These are phyloP conservation scores for Flexamia atlantica DNA, from an alignment of 2,888 invertebrate species.

Conservation along the genomic window DNA sequence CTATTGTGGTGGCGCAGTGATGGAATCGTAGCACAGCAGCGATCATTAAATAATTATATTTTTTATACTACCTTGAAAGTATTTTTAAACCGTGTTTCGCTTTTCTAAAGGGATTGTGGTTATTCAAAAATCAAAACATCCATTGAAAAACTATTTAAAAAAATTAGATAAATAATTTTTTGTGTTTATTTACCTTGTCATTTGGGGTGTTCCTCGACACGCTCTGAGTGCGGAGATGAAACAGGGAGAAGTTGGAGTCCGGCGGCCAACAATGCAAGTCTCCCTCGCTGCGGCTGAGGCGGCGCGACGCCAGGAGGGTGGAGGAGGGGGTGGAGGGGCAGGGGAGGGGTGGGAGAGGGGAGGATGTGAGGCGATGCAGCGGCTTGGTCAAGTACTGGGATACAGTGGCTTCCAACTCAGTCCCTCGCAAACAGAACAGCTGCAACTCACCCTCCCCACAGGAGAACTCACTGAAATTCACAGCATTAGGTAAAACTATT, in stretches of 20 bases:
- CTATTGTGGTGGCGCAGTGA: too few relatives aligned
- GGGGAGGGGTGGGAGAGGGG: constrained; percentile 67
- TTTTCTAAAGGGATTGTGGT: too few relatives aligned
- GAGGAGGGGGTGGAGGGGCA: constrained; percentile 35
- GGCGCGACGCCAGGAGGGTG: constrained; percentile 70
- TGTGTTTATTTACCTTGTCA: constrained; percentile 37
- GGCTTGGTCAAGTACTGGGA: constrained; percentile 64
- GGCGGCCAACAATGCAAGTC: constrained; percentile 72
- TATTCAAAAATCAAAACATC: too few relatives aligned
- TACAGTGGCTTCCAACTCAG: constrained; percentile 75
- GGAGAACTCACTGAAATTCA: constrained; percentile 76
- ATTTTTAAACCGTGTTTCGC: too few relatives aligned
- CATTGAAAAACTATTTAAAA: too few relatives aligned
- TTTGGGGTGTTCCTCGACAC: constrained; percentile 45
- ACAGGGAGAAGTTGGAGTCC: constrained; percentile 46
- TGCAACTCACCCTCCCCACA: constrained; percentile 77
- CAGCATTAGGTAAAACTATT: too few relatives aligned
- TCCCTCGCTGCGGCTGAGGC: constrained; percentile 77
- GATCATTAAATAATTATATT: too few relatives aligned
- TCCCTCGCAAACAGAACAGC: constrained; percentile 76
- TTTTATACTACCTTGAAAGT: too few relatives aligned
- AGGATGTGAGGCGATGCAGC: constrained; percentile 66
- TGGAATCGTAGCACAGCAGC: too few relatives aligned
- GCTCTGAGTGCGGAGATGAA: constrained; percentile 52
- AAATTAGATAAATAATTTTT: too few relatives aligned